phyloP scores from a whole-genome alignment of 1,140 invertebrate species.

The Trichonephila clavipes region DNA sequence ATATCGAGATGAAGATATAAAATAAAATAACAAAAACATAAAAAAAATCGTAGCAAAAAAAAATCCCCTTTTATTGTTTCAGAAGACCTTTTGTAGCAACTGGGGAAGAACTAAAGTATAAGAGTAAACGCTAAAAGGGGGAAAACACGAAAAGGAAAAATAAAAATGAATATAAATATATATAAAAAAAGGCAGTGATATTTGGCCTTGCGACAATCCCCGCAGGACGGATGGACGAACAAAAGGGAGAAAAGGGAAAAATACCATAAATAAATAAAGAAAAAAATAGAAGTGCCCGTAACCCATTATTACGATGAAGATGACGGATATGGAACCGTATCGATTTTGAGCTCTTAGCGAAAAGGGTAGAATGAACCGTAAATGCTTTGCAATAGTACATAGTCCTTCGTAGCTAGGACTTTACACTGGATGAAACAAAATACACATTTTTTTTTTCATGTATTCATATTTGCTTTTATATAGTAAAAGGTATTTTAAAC shows the following conservation, averaged over 20 bases:
- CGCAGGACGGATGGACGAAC: slow-evolving; percentile 3
- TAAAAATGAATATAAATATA: background rate
- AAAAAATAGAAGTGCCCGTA: slow-evolving; percentile 41
- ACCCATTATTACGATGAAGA: slow-evolving; percentile 63
- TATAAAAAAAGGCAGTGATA: background rate
- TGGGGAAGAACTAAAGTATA: slow-evolving; percentile 16
- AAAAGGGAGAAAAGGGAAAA: slow-evolving; percentile 36
- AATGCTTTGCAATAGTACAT: background rate
- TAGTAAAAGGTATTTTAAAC: background rate
- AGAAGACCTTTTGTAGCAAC: slow-evolving; percentile 25
- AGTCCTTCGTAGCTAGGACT: background rate
- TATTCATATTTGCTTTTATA: background rate
- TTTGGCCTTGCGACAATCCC: slow-evolving; percentile 30
- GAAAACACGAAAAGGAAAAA: background rate
- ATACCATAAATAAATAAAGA: slow-evolving; percentile 25
- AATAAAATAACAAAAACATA: background rate
- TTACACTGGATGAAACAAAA: background rate
- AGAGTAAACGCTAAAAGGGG: slow-evolving; percentile 30
- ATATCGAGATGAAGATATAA: slow-evolving; percentile 12
- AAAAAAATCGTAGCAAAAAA: background rate
- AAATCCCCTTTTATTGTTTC: slow-evolving; percentile 26
- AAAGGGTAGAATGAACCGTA: background rate
- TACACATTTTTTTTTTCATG: background rate
- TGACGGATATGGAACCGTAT: slow-evolving; percentile 48
- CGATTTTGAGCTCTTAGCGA: slow-evolving; percentile 45